Conservation (phyloP, 2,888 invertebrate species). For the Serrognathus titanus region DNA sequence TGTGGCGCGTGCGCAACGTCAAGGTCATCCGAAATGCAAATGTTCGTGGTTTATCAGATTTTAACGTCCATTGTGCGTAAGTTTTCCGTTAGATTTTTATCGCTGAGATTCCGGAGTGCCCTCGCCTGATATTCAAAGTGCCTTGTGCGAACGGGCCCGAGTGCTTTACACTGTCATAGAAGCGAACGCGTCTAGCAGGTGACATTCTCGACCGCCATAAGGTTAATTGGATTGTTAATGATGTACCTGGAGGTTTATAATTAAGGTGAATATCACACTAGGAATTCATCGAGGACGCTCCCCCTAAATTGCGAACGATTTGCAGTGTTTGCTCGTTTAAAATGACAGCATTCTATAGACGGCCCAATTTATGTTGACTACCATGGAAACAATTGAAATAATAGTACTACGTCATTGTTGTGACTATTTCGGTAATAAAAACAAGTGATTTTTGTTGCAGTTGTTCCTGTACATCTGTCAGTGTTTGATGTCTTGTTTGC, state of each 20-base stretch:
- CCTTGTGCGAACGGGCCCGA: constrained; percentile 5
- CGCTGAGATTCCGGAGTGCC: constrained; percentile 6
- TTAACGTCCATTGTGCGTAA: constrained; percentile 12
- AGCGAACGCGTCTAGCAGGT: not conserved
- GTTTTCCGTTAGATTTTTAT: constrained; percentile 7
- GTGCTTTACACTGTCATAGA: not conserved
- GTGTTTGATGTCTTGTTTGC: constrained; percentile 14
- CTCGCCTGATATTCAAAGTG: constrained; percentile 10
- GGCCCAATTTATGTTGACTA: not conserved
- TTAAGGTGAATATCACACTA: constrained; percentile 6
- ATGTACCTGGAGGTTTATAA: constrained; percentile 5
- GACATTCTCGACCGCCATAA: constrained; percentile 11
- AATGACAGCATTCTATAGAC: not conserved
- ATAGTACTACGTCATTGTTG: constrained; percentile 14
- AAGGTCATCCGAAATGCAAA: constrained; percentile 10
- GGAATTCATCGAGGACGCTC: no score
- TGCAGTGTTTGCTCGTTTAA: no score
- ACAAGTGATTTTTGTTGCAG: constrained; percentile 21
- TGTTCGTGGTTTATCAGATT: constrained; percentile 1
- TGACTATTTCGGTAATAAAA: constrained; percentile 13
- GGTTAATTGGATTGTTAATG: constrained; percentile 12
- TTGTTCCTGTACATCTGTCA: constrained; percentile 21
- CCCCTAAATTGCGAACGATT: not conserved
- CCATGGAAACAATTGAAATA: constrained; percentile 9
- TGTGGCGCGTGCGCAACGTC: constrained; percentile 12